Percentiles rank a stretch among this genome's conserved stretches.
phyloP scores from a whole-genome alignment of 1,140 invertebrate genomes.

The Cherax destructor region DNA sequence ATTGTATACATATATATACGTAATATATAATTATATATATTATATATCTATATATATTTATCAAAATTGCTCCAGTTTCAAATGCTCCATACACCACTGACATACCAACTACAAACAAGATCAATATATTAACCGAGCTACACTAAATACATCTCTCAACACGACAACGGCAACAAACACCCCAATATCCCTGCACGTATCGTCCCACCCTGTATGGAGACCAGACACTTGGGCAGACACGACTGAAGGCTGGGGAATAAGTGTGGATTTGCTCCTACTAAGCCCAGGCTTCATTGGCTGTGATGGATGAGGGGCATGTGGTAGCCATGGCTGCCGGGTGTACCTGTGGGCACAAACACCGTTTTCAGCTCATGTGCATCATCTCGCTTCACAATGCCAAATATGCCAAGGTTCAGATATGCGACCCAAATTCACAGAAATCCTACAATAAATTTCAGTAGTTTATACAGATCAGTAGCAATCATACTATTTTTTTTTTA shows the following conservation, averaged over 20 bases:
- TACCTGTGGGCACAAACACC: conserved; percentile 58
- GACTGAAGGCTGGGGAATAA: conserved; percentile 51
- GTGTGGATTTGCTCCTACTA: conserved; percentile 47
- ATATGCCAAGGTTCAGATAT: conserved; percentile 44
- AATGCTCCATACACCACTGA: conserved; percentile 16
- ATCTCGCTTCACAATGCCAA: conserved; percentile 46
- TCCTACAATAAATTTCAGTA: conserved; percentile 17
- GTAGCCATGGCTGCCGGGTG: conserved; percentile 47
- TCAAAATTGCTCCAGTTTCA: not conserved
- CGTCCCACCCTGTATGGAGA: conserved; percentile 23
- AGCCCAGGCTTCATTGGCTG: conserved; percentile 55
- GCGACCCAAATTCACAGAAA: conserved; percentile 27
- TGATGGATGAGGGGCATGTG: conserved; percentile 48
- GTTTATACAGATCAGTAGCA: conserved; percentile 53
- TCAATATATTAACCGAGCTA: conserved; percentile 21
- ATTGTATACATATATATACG: conserved; percentile 49
- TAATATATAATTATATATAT: conserved; percentile 5
- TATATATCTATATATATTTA: conserved; percentile 55
- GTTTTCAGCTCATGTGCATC: conserved; percentile 44
- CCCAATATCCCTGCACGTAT: conserved; percentile 4
- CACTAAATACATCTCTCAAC: conserved; percentile 34
- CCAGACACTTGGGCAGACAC: conserved; percentile 53
- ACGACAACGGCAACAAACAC: conserved; percentile 34
- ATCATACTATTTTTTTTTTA: conserved; percentile 20
- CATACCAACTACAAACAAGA: not conserved